Evolutionary conservation across 92 coral and sea anemone genomes (phyloP), one percentile per base, ranked within the genome.

Genomic region (Zoanthus gigantus): DNA sequence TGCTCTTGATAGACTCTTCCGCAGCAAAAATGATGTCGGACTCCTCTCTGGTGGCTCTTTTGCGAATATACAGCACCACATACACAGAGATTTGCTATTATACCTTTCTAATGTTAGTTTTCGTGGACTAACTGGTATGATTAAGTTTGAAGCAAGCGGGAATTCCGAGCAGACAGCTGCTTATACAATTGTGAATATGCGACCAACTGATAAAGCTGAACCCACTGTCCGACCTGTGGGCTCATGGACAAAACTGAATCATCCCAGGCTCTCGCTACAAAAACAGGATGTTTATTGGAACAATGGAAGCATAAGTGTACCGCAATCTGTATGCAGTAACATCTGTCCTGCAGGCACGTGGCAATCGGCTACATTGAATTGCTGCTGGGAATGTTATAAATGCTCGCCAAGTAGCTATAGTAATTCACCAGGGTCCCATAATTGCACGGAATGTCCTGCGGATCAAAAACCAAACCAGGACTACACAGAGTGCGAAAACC

Each of bases 381-480:
- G 98, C 74, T 95, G 98, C 67, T 95, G 98, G 98, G 93, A 91
- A 12, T 95, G 98, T 54, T 73, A 91, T 46, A 34, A 66, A 10
- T 95, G 98, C 78, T 84, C 89, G 4, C 28, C 79, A 12, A 93
- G 90, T 5, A 73, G 75, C 5, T 56, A 89, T 4, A 95, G 92
- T 72, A 47, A 79, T 1, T 7, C 52, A 10, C 87, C 74, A 44
- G 85, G 95, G 45, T 95, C 98, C 32, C 60, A 77, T 12, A 93
- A 93, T 83, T 95, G 98, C 69, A 89, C 92, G 1, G 79, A 61
- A 9, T 95, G 98, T 46, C 76, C 91, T 0, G 9, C 34, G 11
- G 93, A 95, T 44, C 84, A 89, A 83, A 93, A 69, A 78, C 84
- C 98, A 5, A 89, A 72, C 85, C 16, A 68, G 32, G 50, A 61